phyloP scores from a whole-genome alignment of 64 coral and sea anemone species.

The Anthopleura sola region DNA sequence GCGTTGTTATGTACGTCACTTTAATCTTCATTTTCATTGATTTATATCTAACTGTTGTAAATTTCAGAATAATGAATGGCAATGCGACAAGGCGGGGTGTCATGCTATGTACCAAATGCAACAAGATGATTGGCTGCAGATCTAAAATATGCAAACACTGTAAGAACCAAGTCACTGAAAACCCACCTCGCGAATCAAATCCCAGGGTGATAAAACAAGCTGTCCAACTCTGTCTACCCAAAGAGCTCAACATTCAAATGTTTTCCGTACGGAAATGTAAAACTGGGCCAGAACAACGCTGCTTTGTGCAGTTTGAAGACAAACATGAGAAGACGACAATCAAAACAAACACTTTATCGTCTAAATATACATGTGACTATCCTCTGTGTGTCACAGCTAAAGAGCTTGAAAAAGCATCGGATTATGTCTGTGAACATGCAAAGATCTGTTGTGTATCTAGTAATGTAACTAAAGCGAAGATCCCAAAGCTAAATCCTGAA shows the following conservation, averaged over 20 bases:
- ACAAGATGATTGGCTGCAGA: constrained; percentile 84
- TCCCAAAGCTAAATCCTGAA: constrained; percentile 49
- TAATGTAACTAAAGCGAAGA: constrained; percentile 38
- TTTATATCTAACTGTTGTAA: too few relatives aligned
- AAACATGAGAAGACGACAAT: neutral
- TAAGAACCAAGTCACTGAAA: constrained; percentile 47
- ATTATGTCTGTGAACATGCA: constrained; percentile 84
- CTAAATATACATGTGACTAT: constrained; percentile 72
- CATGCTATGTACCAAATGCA: constrained; percentile 84
- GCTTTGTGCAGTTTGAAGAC: constrained; percentile 68
- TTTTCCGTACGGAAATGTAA: constrained; percentile 82
- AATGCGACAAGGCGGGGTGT: constrained; percentile 85
- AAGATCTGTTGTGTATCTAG: constrained; percentile 49
- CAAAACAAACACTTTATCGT: neutral
- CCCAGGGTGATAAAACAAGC: constrained; percentile 44
- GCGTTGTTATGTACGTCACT: too few relatives aligned
- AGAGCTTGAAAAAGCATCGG: constrained; percentile 46
- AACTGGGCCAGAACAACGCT: constrained; percentile 72
- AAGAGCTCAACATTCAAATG: constrained; percentile 33
- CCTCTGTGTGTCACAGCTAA: constrained; percentile 83
- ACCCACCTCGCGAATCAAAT: constrained; percentile 19
- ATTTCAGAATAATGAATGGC: constrained; percentile 68
- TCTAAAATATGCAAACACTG: constrained; percentile 93
- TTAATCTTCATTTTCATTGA: too few relatives aligned
- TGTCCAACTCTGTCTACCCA: constrained; percentile 62